phyloP scores from a whole-genome alignment of 2,113 vertebrate species.

The Nothobranchius kuhntae region DNA sequence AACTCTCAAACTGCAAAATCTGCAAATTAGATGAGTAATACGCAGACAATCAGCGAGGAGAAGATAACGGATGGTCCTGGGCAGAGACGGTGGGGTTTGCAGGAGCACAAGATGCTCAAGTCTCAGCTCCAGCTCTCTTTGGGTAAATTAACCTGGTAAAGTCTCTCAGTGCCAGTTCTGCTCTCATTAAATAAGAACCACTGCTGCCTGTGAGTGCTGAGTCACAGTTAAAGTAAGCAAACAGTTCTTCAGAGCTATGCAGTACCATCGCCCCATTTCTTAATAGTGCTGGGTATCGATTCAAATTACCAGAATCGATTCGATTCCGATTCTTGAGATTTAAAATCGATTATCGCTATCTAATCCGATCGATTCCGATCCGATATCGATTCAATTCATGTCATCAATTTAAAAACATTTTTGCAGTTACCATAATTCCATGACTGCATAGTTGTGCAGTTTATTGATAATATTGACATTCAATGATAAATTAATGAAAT shows the following conservation, averaged over 20 bases:
- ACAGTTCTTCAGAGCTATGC: conserved; percentile 35
- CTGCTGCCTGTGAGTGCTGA: conserved; percentile 39
- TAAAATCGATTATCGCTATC: too few relatives aligned
- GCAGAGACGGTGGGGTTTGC: conserved; percentile 23
- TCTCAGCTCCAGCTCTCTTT: conserved; percentile 36
- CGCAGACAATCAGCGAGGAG: not conserved
- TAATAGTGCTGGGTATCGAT: too few relatives aligned
- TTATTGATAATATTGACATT: too few relatives aligned
- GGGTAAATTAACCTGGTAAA: conserved; percentile 53
- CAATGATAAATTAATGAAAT: too few relatives aligned
- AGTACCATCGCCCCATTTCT: not conserved
- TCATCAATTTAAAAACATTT: too few relatives aligned
- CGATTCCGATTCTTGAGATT: too few relatives aligned
- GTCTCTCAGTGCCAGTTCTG: conserved; percentile 48
- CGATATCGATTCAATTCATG: too few relatives aligned
- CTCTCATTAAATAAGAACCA: conserved; percentile 59
- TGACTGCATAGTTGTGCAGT: too few relatives aligned
- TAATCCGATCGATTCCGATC: too few relatives aligned
- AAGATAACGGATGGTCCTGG: conserved; percentile 36
- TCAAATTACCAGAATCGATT: too few relatives aligned
- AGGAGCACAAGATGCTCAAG: conserved; percentile 13
- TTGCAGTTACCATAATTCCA: too few relatives aligned
- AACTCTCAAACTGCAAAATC: not conserved
- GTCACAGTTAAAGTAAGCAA: conserved; percentile 52
- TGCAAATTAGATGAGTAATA: not conserved